A percentile compares a stretch with the other conserved stretches of the same genome.
These are phyloP conservation scores for Prionailurus bengalensis DNA, from an alignment of 2,113 vertebrate species.

Conservation along the genomic window DNA sequence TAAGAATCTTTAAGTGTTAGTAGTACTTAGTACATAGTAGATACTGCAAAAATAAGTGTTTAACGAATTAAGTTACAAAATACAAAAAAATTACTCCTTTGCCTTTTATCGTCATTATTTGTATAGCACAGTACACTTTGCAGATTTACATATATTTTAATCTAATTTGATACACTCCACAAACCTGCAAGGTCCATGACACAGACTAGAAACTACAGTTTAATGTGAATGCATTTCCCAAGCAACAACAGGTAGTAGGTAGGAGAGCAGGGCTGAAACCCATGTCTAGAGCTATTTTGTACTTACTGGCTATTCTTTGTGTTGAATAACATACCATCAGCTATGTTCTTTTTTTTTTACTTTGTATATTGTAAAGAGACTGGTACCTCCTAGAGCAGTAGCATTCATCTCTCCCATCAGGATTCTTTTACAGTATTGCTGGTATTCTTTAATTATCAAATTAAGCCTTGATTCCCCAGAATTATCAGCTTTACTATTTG, in stretches of 20 bases:
- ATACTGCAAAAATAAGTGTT: neutral
- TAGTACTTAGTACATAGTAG: neutral
- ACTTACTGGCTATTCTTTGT: neutral
- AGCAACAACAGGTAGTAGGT: neutral
- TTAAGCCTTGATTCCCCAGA: conserved; percentile 15
- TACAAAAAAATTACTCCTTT: neutral
- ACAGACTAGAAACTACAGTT: neutral
- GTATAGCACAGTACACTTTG: neutral
- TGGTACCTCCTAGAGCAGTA: neutral
- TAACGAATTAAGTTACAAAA: conserved; percentile 31
- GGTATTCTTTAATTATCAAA: neutral
- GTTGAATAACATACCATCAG: neutral
- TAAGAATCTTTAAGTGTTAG: neutral
- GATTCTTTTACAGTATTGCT: neutral
- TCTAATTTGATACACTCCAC: neutral
- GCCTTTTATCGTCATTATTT: neutral
- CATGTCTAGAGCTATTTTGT: neutral
- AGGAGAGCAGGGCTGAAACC: neutral
- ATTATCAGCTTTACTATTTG: neutral
- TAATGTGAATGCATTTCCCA: neutral
- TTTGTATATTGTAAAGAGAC: neutral
- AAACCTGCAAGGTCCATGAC: neutral
- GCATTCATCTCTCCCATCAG: neutral
- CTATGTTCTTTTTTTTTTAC: neutral
- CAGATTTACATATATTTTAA: neutral